Percentiles rank a stretch among this genome's conserved stretches.
These are phyloP conservation scores for Aphelocoma californica DNA, from an alignment of 2,797 vertebrate genomes.

Conservation along the genomic window DNA sequence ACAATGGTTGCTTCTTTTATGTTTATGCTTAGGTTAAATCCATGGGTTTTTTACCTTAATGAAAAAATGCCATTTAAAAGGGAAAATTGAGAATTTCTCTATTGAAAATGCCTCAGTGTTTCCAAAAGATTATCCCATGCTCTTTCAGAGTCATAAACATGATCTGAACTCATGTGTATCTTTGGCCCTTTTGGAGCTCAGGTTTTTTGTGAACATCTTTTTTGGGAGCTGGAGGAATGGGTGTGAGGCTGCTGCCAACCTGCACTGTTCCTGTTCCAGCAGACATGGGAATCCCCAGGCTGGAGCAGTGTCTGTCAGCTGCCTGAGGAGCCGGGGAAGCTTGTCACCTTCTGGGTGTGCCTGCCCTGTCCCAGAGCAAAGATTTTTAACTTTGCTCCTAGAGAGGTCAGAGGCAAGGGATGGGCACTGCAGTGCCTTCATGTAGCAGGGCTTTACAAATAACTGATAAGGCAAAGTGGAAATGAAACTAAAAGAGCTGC, in stretches of 20 bases:
- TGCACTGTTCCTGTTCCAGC: background rate
- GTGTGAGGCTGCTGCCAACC: background rate
- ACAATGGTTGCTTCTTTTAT: background rate
- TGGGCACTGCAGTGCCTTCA: background rate
- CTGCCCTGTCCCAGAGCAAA: background rate
- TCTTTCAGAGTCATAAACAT: background rate
- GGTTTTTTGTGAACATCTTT: background rate
- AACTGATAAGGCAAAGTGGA: background rate
- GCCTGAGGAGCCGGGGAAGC: background rate
- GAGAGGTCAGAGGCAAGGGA: background rate
- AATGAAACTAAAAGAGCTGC: background rate
- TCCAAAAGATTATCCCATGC: fast-evolving
- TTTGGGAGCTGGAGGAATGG: background rate
- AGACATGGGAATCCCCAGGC: fast-evolving
- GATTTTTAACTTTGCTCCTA: background rate
- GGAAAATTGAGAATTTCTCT: background rate
- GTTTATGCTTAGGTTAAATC: background rate
- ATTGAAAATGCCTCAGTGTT: background rate
- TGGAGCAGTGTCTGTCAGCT: background rate
- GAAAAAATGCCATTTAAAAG: background rate
- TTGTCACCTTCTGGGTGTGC: background rate
- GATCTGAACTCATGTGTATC: fast-evolving
- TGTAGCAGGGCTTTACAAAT: background rate
- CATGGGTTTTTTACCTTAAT: background rate
- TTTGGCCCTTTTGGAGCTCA: background rate